Base-by-base conservation (phyloP, 2,888 invertebrate species). In the Spodoptera littoralis region DNA sequence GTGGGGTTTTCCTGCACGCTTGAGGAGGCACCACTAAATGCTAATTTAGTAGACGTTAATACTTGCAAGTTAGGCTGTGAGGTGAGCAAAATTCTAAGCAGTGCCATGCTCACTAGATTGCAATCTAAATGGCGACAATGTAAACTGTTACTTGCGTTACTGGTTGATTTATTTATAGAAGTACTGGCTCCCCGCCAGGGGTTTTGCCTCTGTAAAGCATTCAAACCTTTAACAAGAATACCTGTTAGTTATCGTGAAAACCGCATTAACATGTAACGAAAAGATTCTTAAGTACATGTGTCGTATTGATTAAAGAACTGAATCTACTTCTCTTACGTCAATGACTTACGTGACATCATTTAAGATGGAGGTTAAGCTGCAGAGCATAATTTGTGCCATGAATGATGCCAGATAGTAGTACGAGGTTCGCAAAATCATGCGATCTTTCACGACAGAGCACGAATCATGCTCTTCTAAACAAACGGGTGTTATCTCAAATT, bases 381-480 rank as follows among this genome's bases (percentile, higher is more conserved):
- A 55, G 41, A 60, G 54, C 56, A 57, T 70, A 69, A 66, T 71
- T 64, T 65, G 58, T 61, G 76, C 72, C 68, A 74, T 72, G 66
- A 61, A 67, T 62, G 62, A 74, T 70, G 62, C 48, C 27, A 70
- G 63, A 71, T 76, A 57, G 55, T 47, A 18, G 53, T 46, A 50
- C 69, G 67, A 64, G 70, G 56, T 41, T 69, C 63, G 63, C 66
- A 43, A 58, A 65, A 59, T 51, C 55, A 73, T 75, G 55, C 49
- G 65, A 72, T 79, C 74, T 68, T 70, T 66, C 72, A 79, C 70
- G 79, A 79, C 54, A 50, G 61, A 70, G 73, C 59, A 60, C 64
- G 59, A n/a, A 55, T 36, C 69, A 69, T 61, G 73, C 67, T 61
- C 50, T 47, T 65, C 60, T 66, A 55, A 74, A 50, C 65, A 75